Base-by-base conservation (phyloP, 2,113 vertebrate species). In the Plotosus lineatus region DNA sequence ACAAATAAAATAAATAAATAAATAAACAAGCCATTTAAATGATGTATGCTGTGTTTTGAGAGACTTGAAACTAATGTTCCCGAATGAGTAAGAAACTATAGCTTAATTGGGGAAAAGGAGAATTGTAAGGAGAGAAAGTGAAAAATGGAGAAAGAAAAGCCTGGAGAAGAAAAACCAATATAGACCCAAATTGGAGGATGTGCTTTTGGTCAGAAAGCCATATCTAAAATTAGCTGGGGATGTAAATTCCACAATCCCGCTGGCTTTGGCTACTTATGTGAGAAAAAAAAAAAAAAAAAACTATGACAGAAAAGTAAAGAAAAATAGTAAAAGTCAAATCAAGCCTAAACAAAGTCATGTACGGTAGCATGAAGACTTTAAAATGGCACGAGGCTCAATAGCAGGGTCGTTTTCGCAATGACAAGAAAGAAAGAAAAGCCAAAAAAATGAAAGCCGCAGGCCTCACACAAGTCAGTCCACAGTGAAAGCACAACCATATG, bases 141-240 rank as follows among this genome's bases (percentile, higher is more conserved):
- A 85, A 83, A 87, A 77, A 75, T 82, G 88, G 86, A 79, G 36
- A 50, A 40, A 85, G 82, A 84, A 82, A 83, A 84, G 88, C 87
- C 87, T 88, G 90, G 90, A 73, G 78, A 86, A 91, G 81, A 86
- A 83, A 68, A 90, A 92, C 92, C 88, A 87, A 91, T 93, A 92
- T 92, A 94, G 93, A 87, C 89, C 88, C 84, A 93, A 93, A 92
- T 91, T 91, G 90, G 88, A 92, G 92, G 89, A 90, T 93, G 91
- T 93, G 92, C 92, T 92, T 92, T 90, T 92, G 92, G 92, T 93
- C 88, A 93, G 89, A 90, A 93, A 94, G 90, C 91, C 90, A 82
- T 90, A 78, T 89, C 91, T 93, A 94, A 94, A 93, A 90, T 92
- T 92, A 93, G 89, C 86, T 40, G 72, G 89, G 89, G 85, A 93